Base-by-base conservation (phyloP, 2,797 vertebrate species). In the Cuculus canorus region DNA sequence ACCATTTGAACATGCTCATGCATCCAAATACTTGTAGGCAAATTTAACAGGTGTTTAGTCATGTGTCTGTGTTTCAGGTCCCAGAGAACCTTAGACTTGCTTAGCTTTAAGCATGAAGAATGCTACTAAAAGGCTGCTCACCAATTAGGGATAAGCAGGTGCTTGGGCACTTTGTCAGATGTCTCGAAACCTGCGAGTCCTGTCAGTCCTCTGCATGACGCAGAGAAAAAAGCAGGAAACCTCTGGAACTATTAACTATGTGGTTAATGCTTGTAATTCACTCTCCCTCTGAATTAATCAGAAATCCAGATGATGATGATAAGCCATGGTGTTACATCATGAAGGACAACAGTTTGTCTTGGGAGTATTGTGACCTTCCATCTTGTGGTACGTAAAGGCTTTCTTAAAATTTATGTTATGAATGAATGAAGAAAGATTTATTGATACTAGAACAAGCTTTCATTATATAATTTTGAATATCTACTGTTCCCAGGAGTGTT, bases 261-360 rank as follows among this genome's bases (percentile, higher is more conserved):
- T 86, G 21, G 25, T 64, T 90, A 85, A 93, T 54, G 53, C 22
- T 45, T 45, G 43, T 45, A 45, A 93, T 92, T 84, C 69, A 33
- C 47, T 95, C 21, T 88, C 80, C 33, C 60, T 8, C 27, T 86
- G 48, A 89, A 90, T 65, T 57, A 22, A 78, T 59, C 97, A 99
- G 99, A 97, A 99, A 99, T 96, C 99, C 99, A 14, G 99, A 99
- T 79, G 91, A 97, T 33, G 99, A 99, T 84, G 98, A 98, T 84
- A 98, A 90, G 90, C 99, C 99, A 1, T 99, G 99, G 99, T 99
- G 99, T 96, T 99, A 99, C 94, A 98, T 98, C 37, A 93, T 98
- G 93, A 98, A 96, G 93, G 96, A 98, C 56, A 95, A 96, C 35
- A 95, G 94, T n/a, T 98, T 99, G 86, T 99, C 99, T 91, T 99